Base-by-base conservation (phyloP, 1,140 invertebrate genomes). In the Heliothis virescens region DNA sequence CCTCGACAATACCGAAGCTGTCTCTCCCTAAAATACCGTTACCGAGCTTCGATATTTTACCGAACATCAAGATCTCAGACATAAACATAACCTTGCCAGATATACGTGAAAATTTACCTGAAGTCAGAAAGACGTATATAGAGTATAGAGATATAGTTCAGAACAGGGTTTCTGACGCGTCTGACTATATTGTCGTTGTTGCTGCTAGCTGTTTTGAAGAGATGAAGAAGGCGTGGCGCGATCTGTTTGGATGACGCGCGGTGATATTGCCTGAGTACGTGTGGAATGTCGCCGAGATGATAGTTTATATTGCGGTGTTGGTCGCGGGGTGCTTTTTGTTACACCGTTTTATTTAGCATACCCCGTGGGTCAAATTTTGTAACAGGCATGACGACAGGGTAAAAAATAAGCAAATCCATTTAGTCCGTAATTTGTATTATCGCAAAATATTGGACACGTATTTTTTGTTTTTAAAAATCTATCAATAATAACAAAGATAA, bases 131-230 rank as follows among this genome's bases (percentile, higher is more conserved):
- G 75, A 87, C 89, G 1, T 95, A 92, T 73, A 86, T 79, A 48
- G 90, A 90, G 79, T 95, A 95, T 78, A 94, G 92, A 79, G 89
- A 90, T 29, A 91, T 91, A 2, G 88, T 95, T 2, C 88, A 92
- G 34, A 91, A 94, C 76, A 87, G 91, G 81, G 82, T 95, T 80
- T 77, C 83, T 0, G 93, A 95, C 63, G 91, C 91, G 0, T 91
- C 90, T 1, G 91, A 94, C 41, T 94, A 94, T 74, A 67, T 94
- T 15, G 80, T 87, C 18, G 85, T 93, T 0, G 89, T 95, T 0
- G 92, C 87, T 0, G 88, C 90, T 0, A 93, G 93, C 48, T 95
- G 93, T 71, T 90, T 88, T 72, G 91, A 94, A 57, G 93, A 94
- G 78, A 82, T 93, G 9, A 80, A 89, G 29, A 84, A 91, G 9